Evolutionary conservation across 2,113 vertebrate genomes (phyloP).

Genomic region (Dasyprocta punctata): DNA sequence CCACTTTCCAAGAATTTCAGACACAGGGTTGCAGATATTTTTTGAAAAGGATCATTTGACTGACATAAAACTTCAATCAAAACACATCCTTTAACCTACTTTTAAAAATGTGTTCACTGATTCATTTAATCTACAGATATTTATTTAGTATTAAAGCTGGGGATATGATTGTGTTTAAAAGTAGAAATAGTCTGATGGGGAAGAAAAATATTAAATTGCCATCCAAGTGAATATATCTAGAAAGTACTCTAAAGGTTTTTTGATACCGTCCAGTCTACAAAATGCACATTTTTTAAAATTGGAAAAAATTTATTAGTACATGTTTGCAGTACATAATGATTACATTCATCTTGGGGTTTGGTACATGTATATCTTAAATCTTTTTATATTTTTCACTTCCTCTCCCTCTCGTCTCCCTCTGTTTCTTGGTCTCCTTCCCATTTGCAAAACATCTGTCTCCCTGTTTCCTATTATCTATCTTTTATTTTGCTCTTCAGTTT

Average conservation of each 20-base stretch:
- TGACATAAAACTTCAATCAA: slow-evolving; percentile 35
- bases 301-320: background rate
- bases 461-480: background rate
- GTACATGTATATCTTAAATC: background rate
- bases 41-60: background rate
- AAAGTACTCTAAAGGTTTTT: background rate
- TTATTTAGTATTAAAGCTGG: background rate
- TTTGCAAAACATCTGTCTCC: background rate
- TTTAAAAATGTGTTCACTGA: background rate
- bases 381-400: background rate
- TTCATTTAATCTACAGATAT: background rate
- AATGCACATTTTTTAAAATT: background rate
- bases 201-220: slow-evolving; percentile 19
- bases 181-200: slow-evolving; percentile 17
- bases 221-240: background rate
- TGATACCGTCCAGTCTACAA: background rate
- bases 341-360: background rate
- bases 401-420: background rate
- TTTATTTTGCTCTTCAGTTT: background rate
- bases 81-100: background rate
- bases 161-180: slow-evolving; percentile 38
- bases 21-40: background rate
- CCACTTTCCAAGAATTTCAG: background rate
- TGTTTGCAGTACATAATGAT: background rate
- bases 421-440: background rate